These are phyloP conservation scores for Dasypus novemcinctus DNA, from an alignment of 2,113 vertebrate genomes.

Conservation along the genomic window DNA sequence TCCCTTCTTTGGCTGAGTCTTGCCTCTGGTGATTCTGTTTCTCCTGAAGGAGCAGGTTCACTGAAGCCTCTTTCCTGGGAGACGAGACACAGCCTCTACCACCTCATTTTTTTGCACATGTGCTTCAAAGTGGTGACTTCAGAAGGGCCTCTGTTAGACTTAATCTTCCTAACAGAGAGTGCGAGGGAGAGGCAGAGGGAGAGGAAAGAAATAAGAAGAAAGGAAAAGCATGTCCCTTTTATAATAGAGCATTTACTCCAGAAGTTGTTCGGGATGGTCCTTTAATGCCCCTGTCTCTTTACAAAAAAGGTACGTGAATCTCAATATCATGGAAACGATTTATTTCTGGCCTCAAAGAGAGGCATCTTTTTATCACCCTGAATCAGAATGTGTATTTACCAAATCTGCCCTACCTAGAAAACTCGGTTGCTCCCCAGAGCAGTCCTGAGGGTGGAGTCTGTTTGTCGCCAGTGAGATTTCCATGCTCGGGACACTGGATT, in stretches of 20 bases:
- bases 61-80: not conserved
- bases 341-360: slow-evolving; percentile 40
- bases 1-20: not conserved
- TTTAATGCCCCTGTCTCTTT: not conserved
- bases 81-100: not conserved
- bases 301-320: not conserved
- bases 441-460: not conserved
- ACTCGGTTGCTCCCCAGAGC: not conserved
- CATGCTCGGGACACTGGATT: not conserved
- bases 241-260: not conserved
- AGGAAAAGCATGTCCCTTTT: not conserved
- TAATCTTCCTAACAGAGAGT: not conserved
- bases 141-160: not conserved
- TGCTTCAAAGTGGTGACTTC: not conserved
- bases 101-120: not conserved
- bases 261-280: not conserved
- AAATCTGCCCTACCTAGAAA: not conserved
- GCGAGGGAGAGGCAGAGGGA: not conserved
- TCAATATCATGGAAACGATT: not conserved
- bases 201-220: not conserved
- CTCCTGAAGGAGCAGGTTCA: slow-evolving; percentile 5
- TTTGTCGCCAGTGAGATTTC: not conserved
- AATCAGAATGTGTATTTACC: slow-evolving; percentile 27
- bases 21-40: not conserved
- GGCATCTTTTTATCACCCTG: not conserved